These are phyloP conservation scores for Alexandromys fortis DNA, from an alignment of 2,113 vertebrate species.

Conservation along the genomic window DNA sequence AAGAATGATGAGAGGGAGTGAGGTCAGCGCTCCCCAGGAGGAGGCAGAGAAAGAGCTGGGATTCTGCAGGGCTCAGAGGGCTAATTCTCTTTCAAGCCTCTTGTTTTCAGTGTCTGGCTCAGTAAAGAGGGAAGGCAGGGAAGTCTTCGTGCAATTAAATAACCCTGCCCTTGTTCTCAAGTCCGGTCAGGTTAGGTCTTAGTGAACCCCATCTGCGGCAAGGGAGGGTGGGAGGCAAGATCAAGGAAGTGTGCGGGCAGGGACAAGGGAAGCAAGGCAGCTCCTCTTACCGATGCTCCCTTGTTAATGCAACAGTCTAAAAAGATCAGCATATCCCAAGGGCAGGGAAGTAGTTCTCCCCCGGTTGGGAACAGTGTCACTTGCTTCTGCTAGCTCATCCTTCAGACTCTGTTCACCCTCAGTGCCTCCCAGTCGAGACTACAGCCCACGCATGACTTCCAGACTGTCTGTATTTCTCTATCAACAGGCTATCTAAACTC, in stretches of 20 bases:
- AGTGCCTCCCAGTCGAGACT: constrained; percentile 78
- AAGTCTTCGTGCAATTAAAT: neutral
- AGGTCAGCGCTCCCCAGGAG: neutral
- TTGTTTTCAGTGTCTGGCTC: neutral
- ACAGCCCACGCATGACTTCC: constrained; percentile 70
- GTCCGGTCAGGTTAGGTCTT: neutral
- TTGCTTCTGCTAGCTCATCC: constrained; percentile 57
- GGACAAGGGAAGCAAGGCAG: neutral
- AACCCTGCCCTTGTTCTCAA: neutral
- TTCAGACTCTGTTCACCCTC: constrained; percentile 60
- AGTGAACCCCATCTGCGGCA: neutral
- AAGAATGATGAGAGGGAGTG: neutral
- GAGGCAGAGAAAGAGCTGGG: neutral
- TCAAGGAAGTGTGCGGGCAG: neutral
- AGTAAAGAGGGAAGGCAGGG: neutral
- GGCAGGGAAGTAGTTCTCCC: neutral
- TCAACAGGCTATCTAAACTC: neutral
- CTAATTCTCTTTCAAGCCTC: neutral
- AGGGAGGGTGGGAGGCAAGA: neutral
- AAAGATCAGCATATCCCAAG: neutral
- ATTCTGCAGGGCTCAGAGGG: neutral
- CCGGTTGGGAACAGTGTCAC: neutral
- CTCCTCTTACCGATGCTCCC: neutral
- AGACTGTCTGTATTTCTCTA: constrained; percentile 7
- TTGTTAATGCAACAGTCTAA: neutral